phyloP scores from a whole-genome alignment of 1,140 invertebrate genomes.

The Carposina sasakii region DNA sequence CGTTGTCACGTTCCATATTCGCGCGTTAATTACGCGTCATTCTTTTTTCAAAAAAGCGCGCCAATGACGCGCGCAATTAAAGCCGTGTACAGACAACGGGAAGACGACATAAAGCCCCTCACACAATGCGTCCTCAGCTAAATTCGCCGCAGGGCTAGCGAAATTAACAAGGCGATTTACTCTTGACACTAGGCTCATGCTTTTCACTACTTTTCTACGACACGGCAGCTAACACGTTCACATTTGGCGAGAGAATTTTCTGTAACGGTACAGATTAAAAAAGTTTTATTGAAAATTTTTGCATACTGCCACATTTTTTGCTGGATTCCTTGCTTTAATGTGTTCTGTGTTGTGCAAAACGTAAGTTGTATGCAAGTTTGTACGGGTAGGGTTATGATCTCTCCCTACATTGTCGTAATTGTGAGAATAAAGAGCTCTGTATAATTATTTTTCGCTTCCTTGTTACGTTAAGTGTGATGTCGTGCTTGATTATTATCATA shows the following conservation, averaged over 20 bases:
- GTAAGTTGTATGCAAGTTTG: slow-evolving; percentile 25
- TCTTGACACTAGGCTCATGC: slow-evolving; percentile 67
- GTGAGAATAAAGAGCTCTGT: slow-evolving; percentile 66
- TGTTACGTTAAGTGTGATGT: too few species aligned
- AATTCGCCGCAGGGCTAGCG: slow-evolving; percentile 67
- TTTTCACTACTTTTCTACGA: slow-evolving; percentile 53
- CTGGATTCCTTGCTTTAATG: slow-evolving; percentile 24
- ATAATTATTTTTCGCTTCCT: slow-evolving; percentile 49
- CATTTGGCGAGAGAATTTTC: slow-evolving; percentile 32
- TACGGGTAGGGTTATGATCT: slow-evolving; percentile 18
- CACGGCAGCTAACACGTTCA: slow-evolving; percentile 27
- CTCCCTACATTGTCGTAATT: slow-evolving; percentile 54
- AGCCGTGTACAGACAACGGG: slow-evolving; percentile 68
- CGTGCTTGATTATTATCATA: too few species aligned
- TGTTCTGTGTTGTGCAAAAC: slow-evolving; percentile 30
- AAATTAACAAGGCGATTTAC: slow-evolving; percentile 73
- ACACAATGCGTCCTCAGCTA: slow-evolving; percentile 69
- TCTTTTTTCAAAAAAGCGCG: slow-evolving; percentile 71
- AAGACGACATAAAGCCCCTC: slow-evolving; percentile 70
- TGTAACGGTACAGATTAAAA: slow-evolving; percentile 24
- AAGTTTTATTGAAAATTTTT: slow-evolving; percentile 14
- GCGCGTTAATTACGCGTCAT: slow-evolving; percentile 72
- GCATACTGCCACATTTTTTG: slow-evolving; percentile 17
- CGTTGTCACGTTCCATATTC: slow-evolving; percentile 71
- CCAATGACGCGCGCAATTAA: slow-evolving; percentile 71